Evolutionary conservation across 2,113 vertebrate species (phyloP), one percentile per base, ranked within the genome.

Genomic region (Myotis davidii): DNA sequence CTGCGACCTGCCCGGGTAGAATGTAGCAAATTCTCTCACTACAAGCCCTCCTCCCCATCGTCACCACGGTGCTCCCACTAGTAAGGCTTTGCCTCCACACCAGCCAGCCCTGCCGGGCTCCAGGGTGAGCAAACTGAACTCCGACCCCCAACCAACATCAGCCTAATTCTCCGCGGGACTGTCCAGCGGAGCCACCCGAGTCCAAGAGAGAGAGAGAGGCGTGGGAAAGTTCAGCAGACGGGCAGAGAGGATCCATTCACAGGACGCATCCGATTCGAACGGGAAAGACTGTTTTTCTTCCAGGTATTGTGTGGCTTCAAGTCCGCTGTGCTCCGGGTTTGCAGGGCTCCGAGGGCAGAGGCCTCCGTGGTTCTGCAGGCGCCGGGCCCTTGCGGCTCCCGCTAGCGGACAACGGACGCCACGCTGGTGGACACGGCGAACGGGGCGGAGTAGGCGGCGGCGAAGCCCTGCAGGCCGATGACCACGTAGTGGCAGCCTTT

Each of bases 401-500:
- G 0, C 95, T 98, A 99, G 94, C 97, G 98, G 87, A 98, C 65
- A 0, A 98, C 95, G 1, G 99, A 98, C 2, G 98, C 96, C 76
- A 99, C 98, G 0, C 98, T 98, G 81, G 98, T 96, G 7, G 98
- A 97, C 9, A 99, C 97, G 0, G 98, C 98, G 2, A 99, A 98
- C 0, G 99, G 99, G 52, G 99, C 98, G 0, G 99, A 98, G 94
- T 99, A 99, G 65, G 99, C 99, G 0, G 98, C 96, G 0, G 99
- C 98, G 29, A 99, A 98, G 27, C 99, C 99, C 94, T 99, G 98
- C 61, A 99, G 98, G 14, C 99, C 99, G 0, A 99, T 93, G 97
- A 99, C 98, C 52, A 99, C 29, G 95, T 99, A 99, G 96, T 96
- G 99, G 97, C 99, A 99, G 18, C 99, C 99, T 97, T 98, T 99